Evolutionary conservation across 64 coral and sea anemone species (phyloP), one percentile per base, ranked within the genome.

Genomic region (Dendronephthya gigantea): DNA sequence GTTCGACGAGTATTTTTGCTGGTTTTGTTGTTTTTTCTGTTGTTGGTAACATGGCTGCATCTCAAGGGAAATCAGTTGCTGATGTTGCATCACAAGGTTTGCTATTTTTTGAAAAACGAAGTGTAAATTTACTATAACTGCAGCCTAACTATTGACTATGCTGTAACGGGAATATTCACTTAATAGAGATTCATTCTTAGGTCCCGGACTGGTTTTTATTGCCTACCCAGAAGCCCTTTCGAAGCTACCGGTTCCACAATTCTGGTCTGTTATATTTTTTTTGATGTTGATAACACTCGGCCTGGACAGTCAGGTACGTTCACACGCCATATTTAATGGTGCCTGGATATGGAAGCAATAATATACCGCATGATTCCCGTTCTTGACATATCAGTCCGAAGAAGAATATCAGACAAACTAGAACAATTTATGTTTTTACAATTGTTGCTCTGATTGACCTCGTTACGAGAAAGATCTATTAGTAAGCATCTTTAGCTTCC

Each of bases 281-380:
- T 58, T 96, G 31, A 96, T 96, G 94, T 59, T 96, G 23, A 92
- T 96, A 30, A 85, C 90, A 13, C 88, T 96, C 47, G 94, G 94
- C 10, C 72, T 96, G 0, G 94, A 96, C 40, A 96, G 94, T 52
- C 90, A 96, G 90, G 94, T 96, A 35, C 7, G 82, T 82, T 22
- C 65, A 88, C 0, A 6, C 23, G 10, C 49, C 22, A 17, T 29
- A 43, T 35, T 52, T 23, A 2, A 0, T n/a, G 4, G 0, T 5
- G 8, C 0, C 1, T 12, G 16, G 5, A 37, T 25, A 37, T 1
- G 9, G 34, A 12, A 17, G 7, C 35, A 47, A 11, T n/a, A n/a
- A n/a, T 49, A n/a, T n/a, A n/a, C n/a, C n/a, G n/a, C n/a, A n/a
- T n/a, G n/a, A n/a, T n/a, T n/a, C n/a, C n/a, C n/a, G n/a, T n/a